Percentiles rank a stretch among this genome's conserved stretches.
phyloP scores from a whole-genome alignment of 2,888 invertebrate genomes.

The Cheilosia urbana region DNA sequence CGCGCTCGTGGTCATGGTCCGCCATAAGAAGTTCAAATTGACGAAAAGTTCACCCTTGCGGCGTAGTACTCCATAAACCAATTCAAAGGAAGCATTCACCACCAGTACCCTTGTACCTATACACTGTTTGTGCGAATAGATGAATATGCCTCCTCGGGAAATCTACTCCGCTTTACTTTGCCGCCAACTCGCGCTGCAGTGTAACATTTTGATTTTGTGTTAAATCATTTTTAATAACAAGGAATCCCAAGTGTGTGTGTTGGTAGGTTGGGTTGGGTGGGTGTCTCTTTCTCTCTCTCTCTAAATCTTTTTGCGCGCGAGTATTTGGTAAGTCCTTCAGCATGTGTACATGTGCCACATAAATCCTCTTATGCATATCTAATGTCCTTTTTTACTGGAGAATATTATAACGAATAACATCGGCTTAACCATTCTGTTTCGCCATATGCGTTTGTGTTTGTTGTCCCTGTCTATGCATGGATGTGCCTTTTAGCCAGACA shows the following conservation, averaged over 20 bases:
- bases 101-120: neutral
- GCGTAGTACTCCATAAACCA: conserved; percentile 62
- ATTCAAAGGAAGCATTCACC: conserved; percentile 63
- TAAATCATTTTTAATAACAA: conserved; percentile 72
- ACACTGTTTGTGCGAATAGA: neutral
- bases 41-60: conserved; percentile 62
- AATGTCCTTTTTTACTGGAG: conserved; percentile 21
- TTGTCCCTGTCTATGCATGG: neutral
- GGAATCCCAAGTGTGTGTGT: conserved; percentile 34
- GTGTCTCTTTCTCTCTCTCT: neutral
- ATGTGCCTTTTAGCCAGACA: conserved; percentile 26
- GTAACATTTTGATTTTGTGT: conserved; percentile 71
- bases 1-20: conserved; percentile 20
- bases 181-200: conserved; percentile 15
- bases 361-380: conserved; percentile 62
- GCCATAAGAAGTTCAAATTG: conserved; percentile 63
- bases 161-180: neutral
- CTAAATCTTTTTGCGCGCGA: neutral
- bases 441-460: neutral
- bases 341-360: conserved; percentile 61
- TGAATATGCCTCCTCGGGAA: neutral
- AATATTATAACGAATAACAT: conserved; percentile 47
- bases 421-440: conserved; percentile 17
- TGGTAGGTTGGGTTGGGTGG: neutral
- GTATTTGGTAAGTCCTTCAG: conserved; percentile 54